Percentiles rank a stretch among this genome's conserved stretches.
These are phyloP conservation scores for Mormoops blainvillei DNA, from an alignment of 2,113 vertebrate genomes.

Conservation along the genomic window DNA sequence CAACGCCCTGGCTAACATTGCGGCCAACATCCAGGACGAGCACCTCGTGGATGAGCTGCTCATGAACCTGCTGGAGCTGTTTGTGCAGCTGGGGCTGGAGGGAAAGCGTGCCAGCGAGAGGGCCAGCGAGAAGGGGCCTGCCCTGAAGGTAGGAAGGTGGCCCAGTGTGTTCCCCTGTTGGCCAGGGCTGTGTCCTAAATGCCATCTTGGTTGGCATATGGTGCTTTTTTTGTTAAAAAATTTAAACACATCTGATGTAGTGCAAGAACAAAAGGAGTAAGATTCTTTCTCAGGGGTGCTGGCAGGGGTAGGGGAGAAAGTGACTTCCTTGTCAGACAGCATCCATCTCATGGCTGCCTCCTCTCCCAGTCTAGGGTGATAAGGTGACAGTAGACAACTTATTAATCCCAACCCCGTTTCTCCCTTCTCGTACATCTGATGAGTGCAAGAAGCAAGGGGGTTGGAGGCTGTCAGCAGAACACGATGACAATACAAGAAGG, in stretches of 20 bases:
- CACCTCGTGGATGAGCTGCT: constrained; percentile 94
- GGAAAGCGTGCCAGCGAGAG: constrained; percentile 96
- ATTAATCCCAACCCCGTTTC: background rate
- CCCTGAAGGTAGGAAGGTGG: constrained; percentile 86
- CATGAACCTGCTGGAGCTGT: constrained; percentile 95
- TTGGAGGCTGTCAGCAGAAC: background rate
- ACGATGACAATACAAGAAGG: background rate
- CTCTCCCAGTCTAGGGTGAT: background rate
- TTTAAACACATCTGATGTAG: background rate
- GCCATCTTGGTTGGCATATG: background rate
- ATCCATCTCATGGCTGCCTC: background rate
- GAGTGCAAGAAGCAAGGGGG: background rate
- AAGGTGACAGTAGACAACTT: background rate
- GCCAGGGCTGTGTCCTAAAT: background rate
- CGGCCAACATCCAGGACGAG: constrained; percentile 95
- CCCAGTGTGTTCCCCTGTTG: background rate
- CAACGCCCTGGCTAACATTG: constrained; percentile 96
- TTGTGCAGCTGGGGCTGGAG: constrained; percentile 97
- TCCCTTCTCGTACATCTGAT: background rate
- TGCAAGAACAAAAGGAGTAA: background rate
- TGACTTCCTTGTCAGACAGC: background rate
- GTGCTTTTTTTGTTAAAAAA: background rate
- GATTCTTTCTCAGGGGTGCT: background rate
- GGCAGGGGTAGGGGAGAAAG: background rate
- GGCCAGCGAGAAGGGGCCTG: constrained; percentile 94